Conservation (phyloP, 2,113 vertebrate species). For the Odocoileus virginianus region DNA sequence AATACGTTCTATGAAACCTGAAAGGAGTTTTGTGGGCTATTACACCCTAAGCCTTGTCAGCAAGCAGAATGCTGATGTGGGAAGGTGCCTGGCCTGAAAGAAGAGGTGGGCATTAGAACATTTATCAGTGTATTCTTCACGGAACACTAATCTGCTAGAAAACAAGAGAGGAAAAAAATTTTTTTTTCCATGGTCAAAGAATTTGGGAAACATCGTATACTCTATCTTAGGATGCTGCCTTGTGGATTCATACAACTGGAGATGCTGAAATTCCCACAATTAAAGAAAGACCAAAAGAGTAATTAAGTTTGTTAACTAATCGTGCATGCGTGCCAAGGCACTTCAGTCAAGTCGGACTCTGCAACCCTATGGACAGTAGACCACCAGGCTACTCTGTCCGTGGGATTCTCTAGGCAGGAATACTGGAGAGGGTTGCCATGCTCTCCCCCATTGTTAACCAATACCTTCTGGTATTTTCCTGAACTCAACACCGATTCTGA, state of each 20-base stretch:
- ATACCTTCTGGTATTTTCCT: neutral
- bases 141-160: neutral
- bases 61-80: neutral
- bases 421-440: neutral
- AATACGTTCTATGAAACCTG: neutral
- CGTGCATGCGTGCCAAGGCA: accelerated
- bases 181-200: neutral
- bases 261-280: neutral
- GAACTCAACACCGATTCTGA: neutral
- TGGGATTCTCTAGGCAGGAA: neutral
- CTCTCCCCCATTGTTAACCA: neutral
- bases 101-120: neutral
- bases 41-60: neutral
- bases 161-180: neutral
- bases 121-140: neutral
- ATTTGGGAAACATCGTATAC: neutral
- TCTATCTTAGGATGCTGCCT: neutral
- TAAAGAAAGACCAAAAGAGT: neutral
- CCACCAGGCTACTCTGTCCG: neutral
- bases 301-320: neutral
- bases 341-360: neutral
- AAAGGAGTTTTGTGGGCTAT: neutral
- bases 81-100: neutral
- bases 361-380: neutral
- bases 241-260: neutral